Evolutionary conservation across 2,797 vertebrate species (phyloP).

Genomic region (Sebastes trivittatus): DNA sequence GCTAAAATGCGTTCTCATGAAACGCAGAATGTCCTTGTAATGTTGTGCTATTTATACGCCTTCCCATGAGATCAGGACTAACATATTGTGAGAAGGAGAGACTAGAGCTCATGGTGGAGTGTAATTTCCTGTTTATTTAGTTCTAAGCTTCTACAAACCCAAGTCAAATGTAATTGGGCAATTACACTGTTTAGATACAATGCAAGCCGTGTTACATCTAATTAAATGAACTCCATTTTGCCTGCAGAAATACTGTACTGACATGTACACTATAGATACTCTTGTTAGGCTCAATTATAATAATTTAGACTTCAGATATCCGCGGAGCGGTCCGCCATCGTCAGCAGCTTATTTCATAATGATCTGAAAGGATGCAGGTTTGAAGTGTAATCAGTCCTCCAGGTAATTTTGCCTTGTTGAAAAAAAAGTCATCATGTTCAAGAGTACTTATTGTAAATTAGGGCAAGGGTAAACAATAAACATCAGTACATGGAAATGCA

Average conservation of each 20-base stretch:
- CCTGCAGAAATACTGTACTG: constrained; percentile 10
- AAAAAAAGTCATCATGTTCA: background rate
- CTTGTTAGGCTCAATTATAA: constrained; percentile 11
- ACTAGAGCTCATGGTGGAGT: constrained; percentile 3
- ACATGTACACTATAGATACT: background rate
- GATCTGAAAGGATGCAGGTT: constrained; percentile 4
- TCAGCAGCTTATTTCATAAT: background rate
- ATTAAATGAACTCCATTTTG: constrained; percentile 47
- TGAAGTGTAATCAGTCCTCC: constrained; percentile 12
- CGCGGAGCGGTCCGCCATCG: background rate
- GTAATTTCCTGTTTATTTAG: constrained; percentile 42
- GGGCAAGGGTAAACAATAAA: constrained; percentile 22
- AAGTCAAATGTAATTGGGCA: constrained; percentile 45
- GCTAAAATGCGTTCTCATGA: too few relatives aligned
- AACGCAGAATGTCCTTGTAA: too few relatives aligned
- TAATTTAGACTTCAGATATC: constrained; percentile 9
- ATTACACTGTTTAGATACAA: constrained; percentile 49
- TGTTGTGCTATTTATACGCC: too few relatives aligned
- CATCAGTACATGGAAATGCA: constrained; percentile 27
- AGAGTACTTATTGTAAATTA: constrained; percentile 7
- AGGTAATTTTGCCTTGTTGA: constrained; percentile 16
- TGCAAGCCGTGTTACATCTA: constrained; percentile 32
- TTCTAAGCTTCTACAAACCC: constrained; percentile 23
- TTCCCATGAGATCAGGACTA: background rate
- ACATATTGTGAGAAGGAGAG: constrained; percentile 2